Base-by-base conservation (phyloP, 2,888 invertebrate genomes). In the Litoditis marina region DNA sequence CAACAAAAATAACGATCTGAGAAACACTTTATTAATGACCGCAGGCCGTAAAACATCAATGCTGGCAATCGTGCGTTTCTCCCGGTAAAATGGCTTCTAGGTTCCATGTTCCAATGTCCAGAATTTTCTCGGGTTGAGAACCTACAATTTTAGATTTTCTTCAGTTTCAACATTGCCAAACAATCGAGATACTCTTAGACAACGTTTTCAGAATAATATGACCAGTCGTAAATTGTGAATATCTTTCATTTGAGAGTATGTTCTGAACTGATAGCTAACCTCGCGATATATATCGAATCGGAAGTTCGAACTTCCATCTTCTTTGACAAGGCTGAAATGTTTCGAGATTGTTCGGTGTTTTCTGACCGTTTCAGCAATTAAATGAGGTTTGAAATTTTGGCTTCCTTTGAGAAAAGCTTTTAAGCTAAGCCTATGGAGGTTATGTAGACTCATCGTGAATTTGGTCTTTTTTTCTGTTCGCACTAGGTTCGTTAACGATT, bases 91-190 rank as follows among this genome's bases (percentile, higher is more conserved):
- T 69, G 5, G 74, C 77, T 58, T 83, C 82, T 27, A 82, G 64
- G 54, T 82, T 83, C 82, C 81, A 83, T 0, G 69, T 72, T 42
- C 82, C 82, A 56, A 83, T 83, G 65, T 82, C 77, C 49, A 82
- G 54, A 22, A 66, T 57, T 31, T 70, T 69, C 19, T 56, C 32
- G 6, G 58, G 25, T 2, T 64, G 58, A 1, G 32, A 1, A 6
- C 49, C 61, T 61, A n/a, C 55, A 61, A 16, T 56, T 11, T 59
- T 8, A 11, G 30, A 51, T 28, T 30, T 5, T n/a, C 25, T 3
- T 3, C 22, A 25, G 50, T 53, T 4, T 4, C 19, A 32, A 53
- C 3, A 53, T 19, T 0, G 49, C 22, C 25, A 50, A 56, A 47
- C n/a, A 11, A 11, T 47, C n/a, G 52, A 22, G 11, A 47, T 8